Base-by-base conservation (phyloP, 2,113 vertebrate species). In the Thinocorus orbignyianus region DNA sequence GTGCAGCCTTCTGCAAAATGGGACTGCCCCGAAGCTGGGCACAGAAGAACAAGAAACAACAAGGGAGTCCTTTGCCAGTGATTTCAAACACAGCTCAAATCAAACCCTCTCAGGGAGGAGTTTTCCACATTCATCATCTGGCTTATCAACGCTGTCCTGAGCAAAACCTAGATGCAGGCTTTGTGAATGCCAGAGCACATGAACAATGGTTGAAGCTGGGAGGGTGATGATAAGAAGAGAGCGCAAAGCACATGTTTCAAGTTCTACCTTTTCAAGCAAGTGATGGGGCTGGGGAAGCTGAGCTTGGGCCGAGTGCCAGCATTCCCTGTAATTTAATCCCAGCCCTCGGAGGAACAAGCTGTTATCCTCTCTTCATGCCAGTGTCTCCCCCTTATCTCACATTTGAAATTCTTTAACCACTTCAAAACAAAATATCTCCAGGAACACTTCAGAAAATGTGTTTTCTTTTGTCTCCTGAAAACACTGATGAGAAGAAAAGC, bases 391-490 rank as follows among this genome's bases (percentile, higher is more conserved):
- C 90, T 94, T 97, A 97, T 96, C 94, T 94, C 92, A 79, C 96
- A 71, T 91, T 96, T 0, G 13, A 88, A 96, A 95, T 95, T 92
- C 96, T 97, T 97, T 74, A 95, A 90, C 95, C 91, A 91, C 88
- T 94, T 96, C 93, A 95, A 96, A 95, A 92, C 94, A 95, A 95
- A 96, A 94, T 96, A 96, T 96, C 92, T 94, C 94, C 39, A 42
- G 94, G 74, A 96, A 94, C 94, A 96, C 96, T 97, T 93, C 89
- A 95, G 88, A 88, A 96, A 97, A 96, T 88, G 95, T 93, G 90
- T 96, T 96, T 96, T 92, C 96, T 96, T 97, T 97, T 97, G 97
- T 97, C 93, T 96, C 82, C 82, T 81, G 86, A 93, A 96, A 97
- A 96, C 88, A 93, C 35, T 61, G 93, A 97, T 92, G 87, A 92